phyloP scores from a whole-genome alignment of 1,140 invertebrate genomes.

The Drosophila watanabei region DNA sequence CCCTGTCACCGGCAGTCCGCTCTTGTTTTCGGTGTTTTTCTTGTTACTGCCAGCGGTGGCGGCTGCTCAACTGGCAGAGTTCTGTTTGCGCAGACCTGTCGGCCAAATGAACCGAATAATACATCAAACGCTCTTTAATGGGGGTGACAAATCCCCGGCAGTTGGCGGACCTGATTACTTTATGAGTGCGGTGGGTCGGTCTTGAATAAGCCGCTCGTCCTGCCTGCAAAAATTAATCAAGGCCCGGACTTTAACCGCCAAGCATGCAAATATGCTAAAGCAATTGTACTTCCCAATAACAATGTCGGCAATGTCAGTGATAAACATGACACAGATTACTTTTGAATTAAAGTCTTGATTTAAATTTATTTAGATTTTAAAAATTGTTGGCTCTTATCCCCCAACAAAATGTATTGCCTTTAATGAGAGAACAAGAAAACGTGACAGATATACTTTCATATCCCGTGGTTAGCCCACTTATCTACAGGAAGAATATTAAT shows the following conservation, averaged over 20 bases:
- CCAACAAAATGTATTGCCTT: not conserved
- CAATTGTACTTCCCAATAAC: constrained; percentile 16
- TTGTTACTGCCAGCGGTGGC: constrained; percentile 36
- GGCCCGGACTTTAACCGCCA: constrained; percentile 13
- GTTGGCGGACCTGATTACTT: constrained; percentile 76
- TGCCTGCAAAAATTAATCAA: constrained; percentile 61
- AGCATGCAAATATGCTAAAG: constrained; percentile 31
- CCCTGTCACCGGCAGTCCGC: constrained; percentile 64
- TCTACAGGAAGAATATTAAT: not conserved
- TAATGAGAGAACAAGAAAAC: constrained; percentile 39
- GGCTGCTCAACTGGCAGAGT: constrained; percentile 53
- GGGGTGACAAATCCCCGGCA: constrained; percentile 84
- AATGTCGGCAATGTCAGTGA: constrained; percentile 5
- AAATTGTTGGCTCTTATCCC: not conserved
- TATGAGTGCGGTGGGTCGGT: constrained; percentile 40
- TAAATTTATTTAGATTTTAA: not conserved
- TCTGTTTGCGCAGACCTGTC: constrained; percentile 85
- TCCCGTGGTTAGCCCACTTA: constrained; percentile 53
- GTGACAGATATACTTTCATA: constrained; percentile 54
- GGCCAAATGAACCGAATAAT: constrained; percentile 85
- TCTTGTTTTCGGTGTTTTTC: constrained; percentile 21
- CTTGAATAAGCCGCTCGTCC: constrained; percentile 39
- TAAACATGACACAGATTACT: constrained; percentile 1
- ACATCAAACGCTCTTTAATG: constrained; percentile 85
- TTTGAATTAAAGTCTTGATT: not conserved